Conservation (phyloP, 2,113 vertebrate species). For the Sus scrofa region DNA sequence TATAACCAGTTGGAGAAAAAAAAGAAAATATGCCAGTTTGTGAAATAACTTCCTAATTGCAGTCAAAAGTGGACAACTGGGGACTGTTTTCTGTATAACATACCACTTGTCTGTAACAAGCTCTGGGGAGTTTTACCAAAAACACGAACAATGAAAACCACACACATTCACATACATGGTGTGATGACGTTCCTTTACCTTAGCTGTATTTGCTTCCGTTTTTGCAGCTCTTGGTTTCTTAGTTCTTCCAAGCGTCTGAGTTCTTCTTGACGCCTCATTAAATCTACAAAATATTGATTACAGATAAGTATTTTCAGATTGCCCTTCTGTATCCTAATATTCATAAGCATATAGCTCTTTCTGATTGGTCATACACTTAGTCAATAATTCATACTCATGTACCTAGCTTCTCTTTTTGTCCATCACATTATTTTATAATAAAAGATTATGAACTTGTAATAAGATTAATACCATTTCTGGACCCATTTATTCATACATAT, state of each 20-base stretch:
- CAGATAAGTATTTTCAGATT: constrained; percentile 58
- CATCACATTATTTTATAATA: not conserved
- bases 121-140: not conserved
- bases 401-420: not conserved
- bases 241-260: constrained; percentile 97
- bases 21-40: not conserved
- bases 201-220: constrained; percentile 98
- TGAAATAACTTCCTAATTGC: not conserved
- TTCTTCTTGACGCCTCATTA: constrained; percentile 98
- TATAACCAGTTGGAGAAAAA: not conserved
- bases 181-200: constrained; percentile 88
- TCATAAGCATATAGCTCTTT: not conserved
- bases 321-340: not conserved
- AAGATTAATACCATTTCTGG: not conserved
- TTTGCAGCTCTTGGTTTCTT: constrained; percentile 98
- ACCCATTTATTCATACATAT: not conserved
- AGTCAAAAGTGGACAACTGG: not conserved
- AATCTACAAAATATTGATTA: constrained; percentile 88
- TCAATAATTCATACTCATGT: not conserved
- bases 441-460: not conserved
- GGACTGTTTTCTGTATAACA: not conserved
- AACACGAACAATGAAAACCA: not conserved
- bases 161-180: not conserved
- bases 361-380: not conserved
- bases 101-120: not conserved